phyloP scores from a whole-genome alignment of 2,113 vertebrate genomes.

The Erpornis zantholeuca region DNA sequence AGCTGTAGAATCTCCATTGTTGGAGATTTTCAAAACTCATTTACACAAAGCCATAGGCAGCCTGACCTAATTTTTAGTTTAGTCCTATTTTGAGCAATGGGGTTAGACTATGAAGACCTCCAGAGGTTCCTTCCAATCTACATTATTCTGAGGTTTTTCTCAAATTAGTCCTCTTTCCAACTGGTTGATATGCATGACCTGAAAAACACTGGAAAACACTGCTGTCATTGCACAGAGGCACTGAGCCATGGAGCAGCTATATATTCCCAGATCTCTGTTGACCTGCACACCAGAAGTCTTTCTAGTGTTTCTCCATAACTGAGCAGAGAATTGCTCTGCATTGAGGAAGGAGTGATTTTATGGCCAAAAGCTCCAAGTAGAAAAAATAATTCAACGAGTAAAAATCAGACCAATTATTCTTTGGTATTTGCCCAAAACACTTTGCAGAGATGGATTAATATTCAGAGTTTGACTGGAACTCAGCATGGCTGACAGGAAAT shows the following conservation, averaged over 20 bases:
- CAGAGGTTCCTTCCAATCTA: background rate
- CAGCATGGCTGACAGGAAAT: background rate
- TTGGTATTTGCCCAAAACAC: background rate
- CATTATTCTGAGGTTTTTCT: background rate
- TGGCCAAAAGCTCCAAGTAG: background rate
- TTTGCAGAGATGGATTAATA: background rate
- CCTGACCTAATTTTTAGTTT: slow-evolving; percentile 7
- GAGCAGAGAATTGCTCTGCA: background rate
- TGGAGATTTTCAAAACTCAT: background rate
- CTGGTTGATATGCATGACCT: slow-evolving; percentile 19
- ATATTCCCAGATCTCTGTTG: background rate
- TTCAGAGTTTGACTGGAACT: background rate
- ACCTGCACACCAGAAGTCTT: background rate
- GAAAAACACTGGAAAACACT: slow-evolving; percentile 8
- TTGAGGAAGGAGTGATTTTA: background rate
- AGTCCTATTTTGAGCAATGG: background rate
- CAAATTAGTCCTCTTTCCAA: slow-evolving; percentile 8
- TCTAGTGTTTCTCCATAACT: background rate
- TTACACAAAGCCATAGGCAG: background rate
- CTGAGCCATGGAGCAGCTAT: slow-evolving; percentile 13
- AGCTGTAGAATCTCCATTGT: background rate
- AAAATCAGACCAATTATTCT: background rate
- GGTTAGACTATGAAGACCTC: background rate
- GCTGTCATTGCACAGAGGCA: slow-evolving; percentile 21
- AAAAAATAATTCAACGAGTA: background rate